phyloP scores from a whole-genome alignment of 2,888 invertebrate species.

The Syrphus vitripennis region DNA sequence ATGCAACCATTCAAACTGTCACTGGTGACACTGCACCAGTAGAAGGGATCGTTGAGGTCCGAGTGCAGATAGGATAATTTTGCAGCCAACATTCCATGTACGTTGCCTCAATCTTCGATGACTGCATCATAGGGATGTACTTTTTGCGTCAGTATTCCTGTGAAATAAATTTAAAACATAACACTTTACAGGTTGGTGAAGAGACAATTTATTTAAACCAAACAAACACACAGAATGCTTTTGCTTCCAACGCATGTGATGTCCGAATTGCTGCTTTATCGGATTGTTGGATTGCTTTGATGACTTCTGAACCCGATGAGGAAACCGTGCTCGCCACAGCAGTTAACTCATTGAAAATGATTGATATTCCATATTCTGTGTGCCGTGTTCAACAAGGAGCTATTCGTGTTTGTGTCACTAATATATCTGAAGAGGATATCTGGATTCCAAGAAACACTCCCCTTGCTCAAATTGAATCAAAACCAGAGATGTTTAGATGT shows the following conservation, averaged over 20 bases:
- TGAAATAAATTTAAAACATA: constrained; percentile 3
- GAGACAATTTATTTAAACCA: neutral
- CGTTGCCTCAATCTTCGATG: too few relatives aligned
- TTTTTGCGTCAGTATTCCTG: neutral
- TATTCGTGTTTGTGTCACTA: neutral
- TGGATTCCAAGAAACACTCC: neutral
- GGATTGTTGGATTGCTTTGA: neutral
- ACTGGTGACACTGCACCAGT: too few relatives aligned
- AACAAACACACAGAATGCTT: neutral
- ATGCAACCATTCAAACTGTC: neutral
- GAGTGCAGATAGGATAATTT: too few relatives aligned
- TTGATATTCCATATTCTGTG: neutral
- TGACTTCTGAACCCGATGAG: neutral
- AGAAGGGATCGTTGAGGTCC: too few relatives aligned
- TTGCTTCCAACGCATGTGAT: neutral
- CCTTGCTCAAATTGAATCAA: neutral
- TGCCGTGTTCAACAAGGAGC: neutral
- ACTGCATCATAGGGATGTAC: neutral
- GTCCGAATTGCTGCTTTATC: neutral
- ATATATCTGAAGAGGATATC: neutral
- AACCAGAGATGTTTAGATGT: neutral
- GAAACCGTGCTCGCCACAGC: neutral
- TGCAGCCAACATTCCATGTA: too few relatives aligned
- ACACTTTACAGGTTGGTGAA: neutral
- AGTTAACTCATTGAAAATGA: neutral